Evolutionary conservation across 2,888 invertebrate genomes (phyloP).

Genomic region (Hydrotaea cyrtoneurina): DNA sequence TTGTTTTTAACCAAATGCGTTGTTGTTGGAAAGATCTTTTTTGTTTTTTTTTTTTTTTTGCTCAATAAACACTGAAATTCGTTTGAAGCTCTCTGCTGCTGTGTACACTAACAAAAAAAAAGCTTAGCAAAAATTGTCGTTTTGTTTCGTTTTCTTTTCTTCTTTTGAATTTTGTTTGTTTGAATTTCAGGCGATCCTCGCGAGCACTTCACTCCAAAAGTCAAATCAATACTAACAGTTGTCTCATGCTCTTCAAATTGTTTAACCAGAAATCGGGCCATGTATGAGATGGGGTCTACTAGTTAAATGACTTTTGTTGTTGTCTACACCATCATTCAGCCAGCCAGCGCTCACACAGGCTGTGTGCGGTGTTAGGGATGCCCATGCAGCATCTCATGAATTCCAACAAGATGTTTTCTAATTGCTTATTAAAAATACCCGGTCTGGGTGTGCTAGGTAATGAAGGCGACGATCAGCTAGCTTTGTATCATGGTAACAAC

Average conservation of each 20-base stretch:
- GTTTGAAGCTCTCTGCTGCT: conserved; percentile 49
- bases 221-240: conserved; percentile 65
- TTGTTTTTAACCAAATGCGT: conserved; percentile 63
- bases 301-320: conserved; percentile 22
- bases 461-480: too few species aligned
- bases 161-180: neutral
- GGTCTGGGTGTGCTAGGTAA: too few species aligned
- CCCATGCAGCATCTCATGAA: neutral
- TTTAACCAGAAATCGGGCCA: conserved; percentile 51
- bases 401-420: too few species aligned
- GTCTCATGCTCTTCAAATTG: conserved; percentile 51
- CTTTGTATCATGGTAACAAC: too few species aligned
- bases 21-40: conserved; percentile 46
- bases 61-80: conserved; percentile 60
- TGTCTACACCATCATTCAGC: conserved; percentile 23
- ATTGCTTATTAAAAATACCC: too few species aligned
- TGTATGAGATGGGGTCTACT: neutral
- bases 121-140: conserved; percentile 37
- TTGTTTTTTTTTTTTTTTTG: conserved; percentile 39
- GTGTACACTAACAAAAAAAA: conserved; percentile 55
- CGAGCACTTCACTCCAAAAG: conserved; percentile 63
- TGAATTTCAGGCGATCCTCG: conserved; percentile 31
- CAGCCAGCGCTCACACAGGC: conserved; percentile 18
- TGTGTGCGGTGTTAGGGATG: too few species aligned
- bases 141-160: conserved; percentile 20